Evolutionary conservation across 1,140 invertebrate genomes (phyloP), one percentile per base, ranked within the genome.

Genomic region (Heliothis subflexa): DNA sequence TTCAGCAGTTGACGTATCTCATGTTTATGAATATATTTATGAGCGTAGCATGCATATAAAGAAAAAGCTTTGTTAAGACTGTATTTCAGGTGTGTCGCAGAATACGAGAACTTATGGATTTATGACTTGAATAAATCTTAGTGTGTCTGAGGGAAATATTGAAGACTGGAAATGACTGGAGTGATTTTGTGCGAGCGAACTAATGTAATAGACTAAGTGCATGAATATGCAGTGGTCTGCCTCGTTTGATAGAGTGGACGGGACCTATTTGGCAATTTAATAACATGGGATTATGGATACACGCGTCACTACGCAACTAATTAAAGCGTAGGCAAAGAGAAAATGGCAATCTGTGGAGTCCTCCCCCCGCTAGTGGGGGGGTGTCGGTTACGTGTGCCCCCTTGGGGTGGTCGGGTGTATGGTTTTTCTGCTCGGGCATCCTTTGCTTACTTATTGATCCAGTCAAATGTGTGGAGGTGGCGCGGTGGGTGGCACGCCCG

Each of bases 331-430:
- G 93, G 92, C 92, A 94, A 93, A 94, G 93, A 94, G 93, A 94
- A 94, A 94, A 94, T 93, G 93, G 92, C 95, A 96, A 95, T 95
- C 92, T 96, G 95, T 91, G 95, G 95, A 95, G 95, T 94, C 93
- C 88, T 95, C 95, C 93, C 86, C 83, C 90, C 91, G 92, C 91
- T 95, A 94, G 94, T 95, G 93, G 93, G 92, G 87, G 89, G 90
- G 92, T 89, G 88, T 88, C 88, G 87, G 94, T 94, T 91, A 93
- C 93, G 93, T 93, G 89, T 94, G 92, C 91, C 93, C 93, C 93
- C 92, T 93, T 89, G 89, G 90, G 89, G 88, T 90, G 91, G 89
- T 92, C 87, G 93, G 93, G 94, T 93, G 94, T 94, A 94, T 94
- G 93, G 94, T 95, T 95, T 95, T 95, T 95, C 94, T 95, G 91